Percentiles rank a stretch among this genome's conserved stretches.
Conservation (phyloP, 2,888 invertebrate genomes). For the Apeira syringaria region DNA sequence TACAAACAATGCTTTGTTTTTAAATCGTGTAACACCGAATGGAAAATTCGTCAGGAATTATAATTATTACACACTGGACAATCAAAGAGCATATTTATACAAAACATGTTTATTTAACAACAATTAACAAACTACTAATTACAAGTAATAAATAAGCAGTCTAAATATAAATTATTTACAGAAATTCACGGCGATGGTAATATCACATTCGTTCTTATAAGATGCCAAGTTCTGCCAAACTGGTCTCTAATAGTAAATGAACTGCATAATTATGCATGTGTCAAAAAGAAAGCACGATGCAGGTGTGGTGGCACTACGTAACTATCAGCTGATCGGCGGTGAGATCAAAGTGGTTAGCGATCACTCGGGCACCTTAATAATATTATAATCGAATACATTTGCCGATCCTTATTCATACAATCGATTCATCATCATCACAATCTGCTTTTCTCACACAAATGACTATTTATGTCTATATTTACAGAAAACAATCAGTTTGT, state of each 20-base stretch:
- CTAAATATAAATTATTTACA: slow-evolving; percentile 69
- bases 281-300: slow-evolving; percentile 61
- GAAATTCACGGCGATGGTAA: slow-evolving; percentile 59
- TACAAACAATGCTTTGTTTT: slow-evolving; percentile 3
- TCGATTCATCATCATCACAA: slow-evolving; percentile 21
- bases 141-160: slow-evolving; percentile 69
- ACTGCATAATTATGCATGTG: slow-evolving; percentile 50
- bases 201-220: slow-evolving; percentile 28
- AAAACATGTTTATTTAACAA: slow-evolving; percentile 54
- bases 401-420: slow-evolving; percentile 27
- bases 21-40: slow-evolving; percentile 7
- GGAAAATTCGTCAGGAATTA: too few species aligned
- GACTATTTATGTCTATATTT: slow-evolving; percentile 48
- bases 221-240: slow-evolving; percentile 28
- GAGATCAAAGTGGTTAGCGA: slow-evolving; percentile 41
- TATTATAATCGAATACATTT: slow-evolving; percentile 41
- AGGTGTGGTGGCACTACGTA: slow-evolving; percentile 43
- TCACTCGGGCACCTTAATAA: slow-evolving; percentile 36
- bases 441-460: slow-evolving; percentile 37
- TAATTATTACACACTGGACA: slow-evolving; percentile 11
- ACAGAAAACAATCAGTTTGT: slow-evolving; percentile 43
- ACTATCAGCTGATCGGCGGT: slow-evolving; percentile 20
- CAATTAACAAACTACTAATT: slow-evolving; percentile 57
- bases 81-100: slow-evolving; percentile 23
- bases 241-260: slow-evolving; percentile 40